Evolutionary conservation across 2,888 invertebrate genomes (phyloP), one percentile per base, ranked within the genome.

Genomic region (Mesorhabditis spiculigera): DNA sequence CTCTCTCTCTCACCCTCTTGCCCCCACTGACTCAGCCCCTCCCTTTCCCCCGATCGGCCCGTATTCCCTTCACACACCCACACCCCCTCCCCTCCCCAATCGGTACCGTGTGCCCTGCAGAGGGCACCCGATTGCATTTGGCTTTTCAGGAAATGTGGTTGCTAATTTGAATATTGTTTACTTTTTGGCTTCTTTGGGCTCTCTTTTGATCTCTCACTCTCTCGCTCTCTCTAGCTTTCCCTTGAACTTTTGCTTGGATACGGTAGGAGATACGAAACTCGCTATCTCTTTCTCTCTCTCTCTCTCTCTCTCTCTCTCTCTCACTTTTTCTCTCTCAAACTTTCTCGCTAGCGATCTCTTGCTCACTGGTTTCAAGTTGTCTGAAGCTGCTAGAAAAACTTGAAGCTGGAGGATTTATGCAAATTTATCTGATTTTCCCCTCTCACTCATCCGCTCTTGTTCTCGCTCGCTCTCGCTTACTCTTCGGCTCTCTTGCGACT

Each of bases 1-100:
- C 64, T 67, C 10, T 44, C 58, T n/a, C 64, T 69, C 45, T 69
- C 69, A 67, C 63, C 63, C 65, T 4, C 65, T 43, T 67, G 66
- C 67, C 63, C 44, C 43, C 67, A 45, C 16, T 62, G 63, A 45
- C 70, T 28, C 10, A 45, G 6, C 28, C 43, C 62, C 44, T 62
- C 62, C 42, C 16, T 44, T 44, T 62, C 62, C n/a, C n/a, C 13
- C 42, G 42, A 16, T 13, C 45, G 43, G 50, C 42, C 63, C 42
- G 43, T 50, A 10, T 45, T 61, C 50, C 50, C 61, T 16, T 63
- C 45, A 42, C 43, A 41, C 44, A 43, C 10, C 45, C 61, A 65
- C 62, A 62, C 16, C 43, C 65, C n/a, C n/a, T 42, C 41, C 43
- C 42, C 65, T 65, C 41, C 43, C n/a, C 41, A n/a, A 8, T 41